A percentile compares a stretch with the other conserved stretches of the same genome.
Evolutionary conservation across 1,140 invertebrate genomes (phyloP).

Genomic region (Caenorhabditis remanei): DNA sequence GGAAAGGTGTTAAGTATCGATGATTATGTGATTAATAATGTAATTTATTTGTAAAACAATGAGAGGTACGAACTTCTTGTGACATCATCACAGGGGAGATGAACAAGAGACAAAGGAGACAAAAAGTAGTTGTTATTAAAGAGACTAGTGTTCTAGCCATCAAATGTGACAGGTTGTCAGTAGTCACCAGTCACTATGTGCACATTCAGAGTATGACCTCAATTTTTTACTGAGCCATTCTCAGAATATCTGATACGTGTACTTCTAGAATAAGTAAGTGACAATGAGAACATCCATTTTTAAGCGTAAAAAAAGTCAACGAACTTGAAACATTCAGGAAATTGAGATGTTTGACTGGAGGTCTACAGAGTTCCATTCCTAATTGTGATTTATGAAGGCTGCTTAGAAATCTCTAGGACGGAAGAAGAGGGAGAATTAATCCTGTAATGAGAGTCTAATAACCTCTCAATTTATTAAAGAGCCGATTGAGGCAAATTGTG

Average conservation of each 20-base stretch:
- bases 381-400: slow-evolving; percentile 26
- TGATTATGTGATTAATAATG: slow-evolving; percentile 6
- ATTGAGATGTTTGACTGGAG: too few relatives aligned
- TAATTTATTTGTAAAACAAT: slow-evolving; percentile 19
- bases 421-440: background rate
- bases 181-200: background rate
- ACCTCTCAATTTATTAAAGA: slow-evolving; percentile 27
- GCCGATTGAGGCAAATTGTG: slow-evolving; percentile 18
- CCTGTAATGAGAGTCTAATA: slow-evolving; percentile 22
- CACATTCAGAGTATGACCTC: slow-evolving; percentile 43
- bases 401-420: too few relatives aligned
- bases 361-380: background rate
- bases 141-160: slow-evolving; percentile 36
- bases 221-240: background rate
- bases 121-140: slow-evolving; percentile 45
- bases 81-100: background rate
- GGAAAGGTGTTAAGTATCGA: slow-evolving; percentile 29
- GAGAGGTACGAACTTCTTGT: background rate
- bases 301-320: background rate
- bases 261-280: too few relatives aligned
- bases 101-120: background rate
- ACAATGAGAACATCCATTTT: background rate
- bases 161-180: slow-evolving; percentile 52
- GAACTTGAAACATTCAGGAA: too few relatives aligned
- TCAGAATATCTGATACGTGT: too few relatives aligned